Conservation (phyloP, 2,888 invertebrate genomes). For the Neoascia interrupta region DNA sequence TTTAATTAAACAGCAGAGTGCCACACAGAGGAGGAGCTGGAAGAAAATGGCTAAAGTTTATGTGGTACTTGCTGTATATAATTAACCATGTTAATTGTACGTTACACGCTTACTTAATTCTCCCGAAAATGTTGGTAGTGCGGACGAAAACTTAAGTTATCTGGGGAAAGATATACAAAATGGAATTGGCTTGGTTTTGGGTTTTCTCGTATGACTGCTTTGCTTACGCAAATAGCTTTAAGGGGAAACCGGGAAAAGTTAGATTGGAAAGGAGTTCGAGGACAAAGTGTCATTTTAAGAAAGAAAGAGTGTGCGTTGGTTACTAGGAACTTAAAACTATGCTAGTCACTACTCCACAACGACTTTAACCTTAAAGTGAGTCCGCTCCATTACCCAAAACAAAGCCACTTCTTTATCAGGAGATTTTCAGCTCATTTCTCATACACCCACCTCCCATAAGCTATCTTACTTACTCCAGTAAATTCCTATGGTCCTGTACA, state of each 20-base stretch:
- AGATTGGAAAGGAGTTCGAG: constrained; percentile 17
- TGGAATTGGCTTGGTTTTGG: neutral
- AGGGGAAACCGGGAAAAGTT: constrained; percentile 6
- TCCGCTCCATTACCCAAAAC: too few relatives aligned
- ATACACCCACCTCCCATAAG: too few relatives aligned
- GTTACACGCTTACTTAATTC: constrained; percentile 64
- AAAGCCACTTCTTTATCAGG: neutral
- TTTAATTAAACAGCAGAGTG: constrained; percentile 40
- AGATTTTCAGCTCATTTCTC: too few relatives aligned
- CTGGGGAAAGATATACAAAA: neutral
- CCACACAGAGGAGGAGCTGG: constrained; percentile 24
- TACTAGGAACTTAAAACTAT: too few relatives aligned
- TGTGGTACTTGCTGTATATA: constrained; percentile 56
- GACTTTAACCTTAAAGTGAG: too few relatives aligned
- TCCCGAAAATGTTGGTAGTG: constrained; percentile 28
- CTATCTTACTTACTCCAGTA: constrained; percentile 66
- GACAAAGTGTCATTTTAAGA: too few relatives aligned
- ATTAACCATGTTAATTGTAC: constrained; percentile 67
- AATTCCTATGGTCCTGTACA: constrained; percentile 70
- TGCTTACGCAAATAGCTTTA: too few relatives aligned
- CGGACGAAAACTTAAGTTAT: constrained; percentile 17
- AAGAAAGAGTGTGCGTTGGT: too few relatives aligned
- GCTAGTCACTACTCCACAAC: too few relatives aligned
- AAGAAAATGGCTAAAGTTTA: constrained; percentile 52
- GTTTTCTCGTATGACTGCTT: too few relatives aligned